Conservation (phyloP, 2,113 vertebrate genomes). For the Thomomys bottae region DNA sequence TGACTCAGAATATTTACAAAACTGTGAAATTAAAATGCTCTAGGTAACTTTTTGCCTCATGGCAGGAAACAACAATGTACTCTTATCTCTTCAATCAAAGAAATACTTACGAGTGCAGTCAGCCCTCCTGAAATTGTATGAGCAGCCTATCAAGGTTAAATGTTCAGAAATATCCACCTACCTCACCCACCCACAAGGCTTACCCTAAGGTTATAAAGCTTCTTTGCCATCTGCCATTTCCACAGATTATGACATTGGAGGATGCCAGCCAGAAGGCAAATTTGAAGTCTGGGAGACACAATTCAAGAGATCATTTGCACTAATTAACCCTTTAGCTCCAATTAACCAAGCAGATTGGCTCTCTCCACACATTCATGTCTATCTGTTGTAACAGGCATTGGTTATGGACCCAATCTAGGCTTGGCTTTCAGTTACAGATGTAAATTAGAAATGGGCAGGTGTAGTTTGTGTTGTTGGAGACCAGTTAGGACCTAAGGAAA, state of each 20-base stretch:
- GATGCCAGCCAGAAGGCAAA: conserved; percentile 71
- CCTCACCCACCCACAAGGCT: background rate
- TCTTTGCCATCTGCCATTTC: conserved; percentile 71
- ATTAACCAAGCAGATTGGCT: conserved; percentile 59
- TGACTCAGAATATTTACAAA: background rate
- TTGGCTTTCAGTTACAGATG: background rate
- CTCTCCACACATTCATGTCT: background rate
- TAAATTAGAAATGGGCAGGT: background rate
- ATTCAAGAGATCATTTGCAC: conserved; percentile 53
- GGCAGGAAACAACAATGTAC: background rate
- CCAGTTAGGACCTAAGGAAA: background rate
- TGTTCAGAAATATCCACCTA: conserved; percentile 1
- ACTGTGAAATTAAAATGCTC: conserved; percentile 19
- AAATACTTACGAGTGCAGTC: background rate
- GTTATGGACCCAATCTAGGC: background rate
- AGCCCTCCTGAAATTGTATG: background rate
- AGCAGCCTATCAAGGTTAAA: background rate
- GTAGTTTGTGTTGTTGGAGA: background rate
- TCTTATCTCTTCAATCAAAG: background rate
- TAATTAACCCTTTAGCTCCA: conserved; percentile 77
- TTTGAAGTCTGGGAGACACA: conserved; percentile 67
- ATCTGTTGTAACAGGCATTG: background rate
- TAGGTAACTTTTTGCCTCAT: background rate
- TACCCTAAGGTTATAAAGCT: conserved; percentile 31
- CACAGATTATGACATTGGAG: conserved; percentile 55